Evolutionary conservation across 2,113 vertebrate species (phyloP).

Genomic region (Gnathonemus longibarbis): DNA sequence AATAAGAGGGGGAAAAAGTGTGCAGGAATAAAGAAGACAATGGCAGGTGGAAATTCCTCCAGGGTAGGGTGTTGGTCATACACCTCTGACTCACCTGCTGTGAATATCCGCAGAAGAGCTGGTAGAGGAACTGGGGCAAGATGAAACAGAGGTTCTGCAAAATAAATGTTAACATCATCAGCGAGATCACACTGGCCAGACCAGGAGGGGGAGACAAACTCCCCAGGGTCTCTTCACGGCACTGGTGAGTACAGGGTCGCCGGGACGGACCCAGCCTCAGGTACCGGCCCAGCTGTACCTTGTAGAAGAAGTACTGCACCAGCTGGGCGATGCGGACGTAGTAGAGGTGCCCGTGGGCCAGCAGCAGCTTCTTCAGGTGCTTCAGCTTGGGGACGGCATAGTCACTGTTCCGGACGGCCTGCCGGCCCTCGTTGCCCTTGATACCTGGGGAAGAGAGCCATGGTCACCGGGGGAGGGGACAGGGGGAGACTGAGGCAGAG

Average conservation of each 20-base stretch:
- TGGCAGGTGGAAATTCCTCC: neutral
- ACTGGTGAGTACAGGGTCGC: neutral
- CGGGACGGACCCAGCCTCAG: neutral
- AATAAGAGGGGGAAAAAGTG: conserved; percentile 16
- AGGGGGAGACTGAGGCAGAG: neutral
- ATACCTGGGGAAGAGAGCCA: conserved; percentile 64
- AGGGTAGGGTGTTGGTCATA: conserved; percentile 10
- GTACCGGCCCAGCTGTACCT: conserved; percentile 65
- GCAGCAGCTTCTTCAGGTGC: conserved; percentile 83
- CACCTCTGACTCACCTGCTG: conserved; percentile 74
- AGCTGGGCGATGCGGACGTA: conserved; percentile 96
- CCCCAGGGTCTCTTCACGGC: neutral
- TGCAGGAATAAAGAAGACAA: neutral
- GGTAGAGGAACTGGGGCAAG: conserved; percentile 98
- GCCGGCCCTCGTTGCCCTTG: conserved; percentile 94
- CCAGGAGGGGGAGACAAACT: neutral
- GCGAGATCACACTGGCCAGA: conserved; percentile 16
- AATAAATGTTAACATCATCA: conserved; percentile 10
- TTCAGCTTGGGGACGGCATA: conserved; percentile 96
- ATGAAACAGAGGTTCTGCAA: conserved; percentile 97
- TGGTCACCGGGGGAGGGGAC: neutral
- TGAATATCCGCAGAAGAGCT: conserved; percentile 98
- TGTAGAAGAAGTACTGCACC: conserved; percentile 99
- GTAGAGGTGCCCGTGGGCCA: conserved; percentile 95
- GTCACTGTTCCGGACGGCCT: conserved; percentile 94